Base-by-base conservation (phyloP, 2,113 vertebrate genomes). In the Sylvietta virens region DNA sequence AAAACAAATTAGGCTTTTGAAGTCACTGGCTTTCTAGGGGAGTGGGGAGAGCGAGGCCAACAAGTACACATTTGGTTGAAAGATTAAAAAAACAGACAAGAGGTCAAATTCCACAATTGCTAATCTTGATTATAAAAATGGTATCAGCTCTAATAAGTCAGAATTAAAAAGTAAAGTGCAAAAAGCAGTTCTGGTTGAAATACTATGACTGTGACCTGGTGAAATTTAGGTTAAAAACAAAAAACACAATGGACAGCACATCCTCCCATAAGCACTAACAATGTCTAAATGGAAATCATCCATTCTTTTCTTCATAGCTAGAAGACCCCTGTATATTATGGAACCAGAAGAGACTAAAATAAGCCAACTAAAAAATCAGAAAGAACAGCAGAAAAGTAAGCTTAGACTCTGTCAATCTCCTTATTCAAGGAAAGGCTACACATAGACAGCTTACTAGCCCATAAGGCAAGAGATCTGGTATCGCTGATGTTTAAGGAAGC, bases 21-120 rank as follows among this genome's bases (percentile, higher is more conserved):
- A 74, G 58, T 69, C 45, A 79, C 15, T 42, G 28, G 44, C 33
- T 42, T n/a, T 27, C 22, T 13, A 13, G 12, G 30, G 18, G 22
- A 15, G 6, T 50, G 57, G 13, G 13, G 13, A 19, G 12, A 78
- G 5, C 13, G 27, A 61, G 13, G 28, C 5, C 56, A 83, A 10
- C 13, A 74, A 62, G 39, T 20, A 83, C 40, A 45, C 0, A 6
- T 35, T 54, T 0, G 0, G 31, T 19, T 35, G 69, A 1, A 6
- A 64, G 66, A 84, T 51, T n/a, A 60, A 76, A 81, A 71, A 69
- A 66, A 11, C 60, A 81, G 51, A 81, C 8, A 50, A 70, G 65
- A 88, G 61, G 39, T 74, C 53, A 61, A 81, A 85, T 79, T 84
- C 53, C 69, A 71, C 39, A 76, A 31, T 2, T 37, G 40, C 6